These are phyloP conservation scores for Pardalotus punctatus DNA, from an alignment of 2,113 vertebrate genomes.

Conservation along the genomic window DNA sequence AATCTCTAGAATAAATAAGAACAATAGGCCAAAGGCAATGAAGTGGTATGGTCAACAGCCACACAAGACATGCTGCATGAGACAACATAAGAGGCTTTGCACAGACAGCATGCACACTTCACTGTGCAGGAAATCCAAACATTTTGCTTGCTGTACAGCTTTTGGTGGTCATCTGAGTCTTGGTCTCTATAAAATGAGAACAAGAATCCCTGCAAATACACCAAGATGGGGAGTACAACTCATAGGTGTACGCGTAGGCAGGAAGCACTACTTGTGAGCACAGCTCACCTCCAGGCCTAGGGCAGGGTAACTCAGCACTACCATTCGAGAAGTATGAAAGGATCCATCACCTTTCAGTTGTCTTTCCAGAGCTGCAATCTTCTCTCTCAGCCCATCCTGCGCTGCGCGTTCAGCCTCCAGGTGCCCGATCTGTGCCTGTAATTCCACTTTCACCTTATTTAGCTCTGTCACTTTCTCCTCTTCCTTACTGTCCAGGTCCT, in stretches of 20 bases:
- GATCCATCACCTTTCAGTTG: slow-evolving; percentile 84
- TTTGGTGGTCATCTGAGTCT: not conserved
- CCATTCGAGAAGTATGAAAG: not conserved
- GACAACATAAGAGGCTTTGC: not conserved
- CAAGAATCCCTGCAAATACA: not conserved
- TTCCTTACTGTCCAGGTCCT: slow-evolving; percentile 88
- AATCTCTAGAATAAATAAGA: not conserved
- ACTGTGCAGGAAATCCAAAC: not conserved
- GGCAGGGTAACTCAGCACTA: not conserved
- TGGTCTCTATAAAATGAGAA: not conserved
- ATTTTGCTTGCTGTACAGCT: not conserved
- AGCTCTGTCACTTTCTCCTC: slow-evolving; percentile 88
- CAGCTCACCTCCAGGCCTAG: not conserved
- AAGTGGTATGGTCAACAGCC: not conserved
- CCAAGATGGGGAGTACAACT: not conserved
- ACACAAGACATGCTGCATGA: not conserved
- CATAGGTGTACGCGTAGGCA: accelerated
- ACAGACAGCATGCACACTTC: not conserved
- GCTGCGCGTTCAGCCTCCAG: slow-evolving; percentile 83
- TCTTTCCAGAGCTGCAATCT: slow-evolving; percentile 85
- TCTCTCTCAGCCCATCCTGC: slow-evolving; percentile 84
- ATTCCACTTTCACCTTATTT: slow-evolving; percentile 82
- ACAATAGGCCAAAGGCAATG: not conserved
- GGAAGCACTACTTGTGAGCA: not conserved
- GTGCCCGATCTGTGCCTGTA: slow-evolving; percentile 88